Conservation (phyloP, 2,113 vertebrate genomes). For the Aegotheles bennettii region DNA sequence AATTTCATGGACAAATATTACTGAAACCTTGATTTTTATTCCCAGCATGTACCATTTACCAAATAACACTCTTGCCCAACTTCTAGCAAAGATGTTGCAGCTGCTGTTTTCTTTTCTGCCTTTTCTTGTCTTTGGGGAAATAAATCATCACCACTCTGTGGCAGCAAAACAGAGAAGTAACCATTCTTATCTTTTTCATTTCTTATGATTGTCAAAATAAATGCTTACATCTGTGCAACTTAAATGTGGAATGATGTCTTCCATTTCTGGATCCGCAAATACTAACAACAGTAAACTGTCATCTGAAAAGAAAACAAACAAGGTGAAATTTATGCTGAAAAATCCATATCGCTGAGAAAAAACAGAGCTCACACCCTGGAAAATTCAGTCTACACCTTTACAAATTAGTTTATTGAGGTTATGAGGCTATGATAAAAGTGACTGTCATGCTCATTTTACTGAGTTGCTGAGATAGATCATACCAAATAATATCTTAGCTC, state of each 20-base stretch:
- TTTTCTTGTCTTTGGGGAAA: slow-evolving; percentile 38
- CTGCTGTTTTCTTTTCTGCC: slow-evolving; percentile 35
- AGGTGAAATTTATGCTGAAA: background rate
- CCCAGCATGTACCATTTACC: slow-evolving; percentile 24
- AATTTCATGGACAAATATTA: background rate
- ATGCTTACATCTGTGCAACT: slow-evolving; percentile 20
- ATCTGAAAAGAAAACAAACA: slow-evolving; percentile 6
- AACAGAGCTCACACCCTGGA: background rate
- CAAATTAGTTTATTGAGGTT: background rate
- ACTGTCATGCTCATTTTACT: background rate
- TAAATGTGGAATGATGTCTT: slow-evolving; percentile 9
- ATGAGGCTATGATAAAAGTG: background rate
- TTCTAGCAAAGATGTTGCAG: slow-evolving; percentile 44
- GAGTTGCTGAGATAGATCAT: background rate
- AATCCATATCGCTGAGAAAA: background rate
- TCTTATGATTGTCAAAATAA: slow-evolving; percentile 48
- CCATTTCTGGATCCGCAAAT: background rate
- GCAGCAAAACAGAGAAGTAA: slow-evolving; percentile 30
- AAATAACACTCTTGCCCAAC: slow-evolving; percentile 17
- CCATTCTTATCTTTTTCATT: background rate
- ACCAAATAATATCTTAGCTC: background rate
- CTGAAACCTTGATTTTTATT: slow-evolving; percentile 33
- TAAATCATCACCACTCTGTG: slow-evolving; percentile 22
- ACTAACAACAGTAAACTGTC: background rate
- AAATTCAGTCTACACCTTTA: background rate